phyloP scores from a whole-genome alignment of 2,888 invertebrate species.

The Xylophagus ater region DNA sequence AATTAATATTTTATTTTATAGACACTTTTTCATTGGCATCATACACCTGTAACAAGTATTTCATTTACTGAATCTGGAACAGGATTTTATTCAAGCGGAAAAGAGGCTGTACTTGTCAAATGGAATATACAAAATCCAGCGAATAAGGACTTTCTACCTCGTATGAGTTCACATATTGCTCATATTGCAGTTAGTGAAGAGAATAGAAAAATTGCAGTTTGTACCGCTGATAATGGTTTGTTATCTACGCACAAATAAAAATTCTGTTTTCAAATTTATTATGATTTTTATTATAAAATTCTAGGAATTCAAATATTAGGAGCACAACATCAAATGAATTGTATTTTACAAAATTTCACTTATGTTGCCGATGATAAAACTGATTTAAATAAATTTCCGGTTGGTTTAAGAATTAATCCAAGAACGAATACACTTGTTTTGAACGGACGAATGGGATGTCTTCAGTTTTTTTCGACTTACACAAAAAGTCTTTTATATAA shows the following conservation, averaged over 20 bases:
- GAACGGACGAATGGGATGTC: conserved; percentile 60
- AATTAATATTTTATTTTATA: conserved; percentile 25
- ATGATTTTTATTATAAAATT: not conserved
- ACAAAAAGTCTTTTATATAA: conserved; percentile 56
- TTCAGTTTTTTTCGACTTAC: conserved; percentile 60
- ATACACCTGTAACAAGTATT: conserved; percentile 53
- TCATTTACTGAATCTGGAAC: conserved; percentile 53
- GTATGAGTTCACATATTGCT: conserved; percentile 55
- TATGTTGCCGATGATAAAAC: conserved; percentile 42
- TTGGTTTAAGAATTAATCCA: conserved; percentile 46
- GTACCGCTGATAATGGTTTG: conserved; percentile 57
- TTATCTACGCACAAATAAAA: not conserved
- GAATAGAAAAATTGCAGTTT: conserved; percentile 52
- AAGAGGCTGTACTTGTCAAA: conserved; percentile 64
- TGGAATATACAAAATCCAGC: conserved; percentile 50
- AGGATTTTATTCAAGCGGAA: conserved; percentile 63
- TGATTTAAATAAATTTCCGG: conserved; percentile 38
- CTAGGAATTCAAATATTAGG: conserved; percentile 45
- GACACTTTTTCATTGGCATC: conserved; percentile 65
- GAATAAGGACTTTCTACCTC: conserved; percentile 50
- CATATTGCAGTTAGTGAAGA: conserved; percentile 51
- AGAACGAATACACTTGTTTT: conserved; percentile 52
- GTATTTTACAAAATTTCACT: conserved; percentile 57
- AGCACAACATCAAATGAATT: conserved; percentile 42
- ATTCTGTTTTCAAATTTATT: conserved; percentile 1